Evolutionary conservation across 2,888 invertebrate genomes (phyloP).

Genomic region (Ormia ochracea): DNA sequence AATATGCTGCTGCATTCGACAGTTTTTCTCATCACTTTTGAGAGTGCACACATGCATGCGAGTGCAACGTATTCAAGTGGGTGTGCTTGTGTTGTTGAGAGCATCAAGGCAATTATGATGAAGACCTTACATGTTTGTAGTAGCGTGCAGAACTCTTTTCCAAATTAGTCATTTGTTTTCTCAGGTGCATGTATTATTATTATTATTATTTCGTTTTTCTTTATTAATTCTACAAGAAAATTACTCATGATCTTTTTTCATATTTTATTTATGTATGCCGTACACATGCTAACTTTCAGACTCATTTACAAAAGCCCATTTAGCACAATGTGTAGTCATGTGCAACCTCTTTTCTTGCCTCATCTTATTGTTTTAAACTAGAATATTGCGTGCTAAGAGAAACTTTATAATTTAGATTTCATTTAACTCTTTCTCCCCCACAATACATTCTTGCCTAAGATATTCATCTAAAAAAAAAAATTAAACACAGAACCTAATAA

Average conservation of each 20-base stretch:
- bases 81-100: background rate
- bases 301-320: slow-evolving; percentile 26
- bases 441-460: slow-evolving; percentile 28
- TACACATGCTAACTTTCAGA: background rate
- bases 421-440: slow-evolving; percentile 13
- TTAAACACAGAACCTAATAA: slow-evolving; percentile 20
- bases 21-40: background rate
- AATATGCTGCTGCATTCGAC: background rate
- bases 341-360: background rate
- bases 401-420: slow-evolving; percentile 42
- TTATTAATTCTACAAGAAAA: slow-evolving; percentile 14
- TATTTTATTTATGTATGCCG: slow-evolving; percentile 3
- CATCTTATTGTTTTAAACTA: slow-evolving; percentile 59
- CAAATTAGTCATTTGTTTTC: slow-evolving; percentile 55
- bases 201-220: too few species aligned
- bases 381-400: slow-evolving; percentile 56
- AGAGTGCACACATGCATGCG: background rate
- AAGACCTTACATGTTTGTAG: background rate
- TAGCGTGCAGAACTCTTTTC: background rate
- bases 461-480: slow-evolving; percentile 9
- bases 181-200: slow-evolving; percentile 12
- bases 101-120: background rate
- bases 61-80: background rate
- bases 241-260: slow-evolving; percentile 20
- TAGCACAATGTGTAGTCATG: background rate